These are phyloP conservation scores for Sinosuthora webbiana DNA, from an alignment of 2,113 vertebrate species.

Conservation along the genomic window DNA sequence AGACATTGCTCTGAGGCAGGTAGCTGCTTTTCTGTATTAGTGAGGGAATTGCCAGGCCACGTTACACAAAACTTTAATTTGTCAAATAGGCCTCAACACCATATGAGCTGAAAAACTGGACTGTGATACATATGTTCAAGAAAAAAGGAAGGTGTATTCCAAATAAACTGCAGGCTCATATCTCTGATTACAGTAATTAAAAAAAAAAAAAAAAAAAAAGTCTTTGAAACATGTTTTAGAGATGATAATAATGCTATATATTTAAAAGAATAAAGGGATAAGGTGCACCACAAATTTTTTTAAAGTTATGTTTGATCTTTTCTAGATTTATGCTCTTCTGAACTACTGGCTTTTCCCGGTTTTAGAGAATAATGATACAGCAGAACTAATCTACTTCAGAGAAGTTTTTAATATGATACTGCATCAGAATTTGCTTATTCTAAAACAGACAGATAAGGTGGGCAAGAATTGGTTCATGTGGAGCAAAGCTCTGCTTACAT, in stretches of 20 bases:
- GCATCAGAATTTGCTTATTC: neutral
- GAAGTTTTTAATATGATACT: neutral
- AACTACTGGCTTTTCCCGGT: neutral
- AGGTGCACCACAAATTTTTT: neutral
- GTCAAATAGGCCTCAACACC: neutral
- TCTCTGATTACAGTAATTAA: neutral
- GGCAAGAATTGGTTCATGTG: neutral
- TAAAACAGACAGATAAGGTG: neutral
- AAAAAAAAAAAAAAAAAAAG: neutral
- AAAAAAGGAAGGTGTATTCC: neutral
- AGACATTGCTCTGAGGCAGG: neutral
- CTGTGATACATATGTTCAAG: neutral
- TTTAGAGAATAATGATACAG: neutral
- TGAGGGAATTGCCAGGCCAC: neutral
- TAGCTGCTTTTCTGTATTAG: neutral
- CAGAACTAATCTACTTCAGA: neutral
- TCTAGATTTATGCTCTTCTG: neutral
- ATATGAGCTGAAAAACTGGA: neutral
- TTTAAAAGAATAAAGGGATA: neutral
- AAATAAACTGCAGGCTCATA: neutral
- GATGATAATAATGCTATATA: neutral
- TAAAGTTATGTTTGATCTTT: neutral
- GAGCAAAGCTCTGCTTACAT: neutral
- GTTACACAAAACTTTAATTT: neutral
- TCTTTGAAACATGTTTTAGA: neutral